Percentiles rank a stretch among this genome's conserved stretches.
Evolutionary conservation across 2,797 vertebrate genomes (phyloP).

Genomic region (Chrosomus eos): DNA sequence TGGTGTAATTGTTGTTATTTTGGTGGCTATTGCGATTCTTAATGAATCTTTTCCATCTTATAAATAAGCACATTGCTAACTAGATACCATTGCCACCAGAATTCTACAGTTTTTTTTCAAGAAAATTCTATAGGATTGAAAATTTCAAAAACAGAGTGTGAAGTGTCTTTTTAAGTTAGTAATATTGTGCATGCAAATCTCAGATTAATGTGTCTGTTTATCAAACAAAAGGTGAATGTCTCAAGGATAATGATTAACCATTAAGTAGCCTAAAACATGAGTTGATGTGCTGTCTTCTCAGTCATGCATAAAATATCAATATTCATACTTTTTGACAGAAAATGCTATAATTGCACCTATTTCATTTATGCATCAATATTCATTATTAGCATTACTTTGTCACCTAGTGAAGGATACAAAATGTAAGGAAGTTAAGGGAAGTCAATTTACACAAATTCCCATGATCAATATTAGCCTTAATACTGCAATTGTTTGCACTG

Average conservation of each 20-base stretch:
- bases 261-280: not conserved
- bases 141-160: not conserved
- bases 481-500: too few relatives aligned
- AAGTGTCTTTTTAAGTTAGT: not conserved
- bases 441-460: too few relatives aligned
- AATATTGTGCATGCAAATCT: not conserved
- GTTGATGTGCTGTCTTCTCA: not conserved
- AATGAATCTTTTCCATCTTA: not conserved
- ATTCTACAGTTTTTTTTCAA: not conserved
- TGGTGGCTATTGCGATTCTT: not conserved
- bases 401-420: not conserved
- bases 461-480: too few relatives aligned
- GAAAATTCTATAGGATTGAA: not conserved
- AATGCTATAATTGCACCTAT: not conserved
- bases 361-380: conserved; percentile 8
- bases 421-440: not conserved
- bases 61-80: not conserved
- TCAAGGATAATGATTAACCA: not conserved
- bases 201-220: not conserved
- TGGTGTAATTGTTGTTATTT: not conserved
- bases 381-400: not conserved
- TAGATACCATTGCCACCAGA: not conserved
- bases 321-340: not conserved
- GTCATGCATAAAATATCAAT: not conserved
- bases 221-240: not conserved